Percentiles rank a stretch among this genome's conserved stretches.
Evolutionary conservation across 2,888 invertebrate genomes (phyloP).

Genomic region (Scaptomyza parva): DNA sequence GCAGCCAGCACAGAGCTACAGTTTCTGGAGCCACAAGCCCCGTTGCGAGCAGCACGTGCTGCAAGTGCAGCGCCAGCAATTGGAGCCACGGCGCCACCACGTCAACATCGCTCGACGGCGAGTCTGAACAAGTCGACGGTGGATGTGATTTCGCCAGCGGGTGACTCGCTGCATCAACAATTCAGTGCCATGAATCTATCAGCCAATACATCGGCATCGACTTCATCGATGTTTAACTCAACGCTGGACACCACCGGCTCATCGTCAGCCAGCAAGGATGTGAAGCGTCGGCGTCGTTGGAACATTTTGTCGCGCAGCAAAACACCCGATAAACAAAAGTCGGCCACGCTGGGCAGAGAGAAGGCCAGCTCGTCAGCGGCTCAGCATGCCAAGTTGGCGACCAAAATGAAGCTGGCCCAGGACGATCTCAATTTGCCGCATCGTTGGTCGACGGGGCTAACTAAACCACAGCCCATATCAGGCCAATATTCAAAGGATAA

Average conservation of each 20-base stretch:
- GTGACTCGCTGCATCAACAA: slow-evolving; percentile 73
- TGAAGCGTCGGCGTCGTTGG: slow-evolving; percentile 89
- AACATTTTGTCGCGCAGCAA: slow-evolving; percentile 88
- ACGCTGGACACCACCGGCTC: slow-evolving; percentile 80
- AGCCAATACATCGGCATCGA: slow-evolving; percentile 68
- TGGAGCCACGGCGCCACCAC: slow-evolving; percentile 74
- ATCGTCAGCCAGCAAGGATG: slow-evolving; percentile 85
- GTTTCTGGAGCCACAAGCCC: slow-evolving; percentile 75
- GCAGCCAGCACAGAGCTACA: slow-evolving; percentile 78
- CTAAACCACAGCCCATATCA: slow-evolving; percentile 89
- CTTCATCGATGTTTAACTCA: slow-evolving; percentile 84
- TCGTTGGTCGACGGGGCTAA: slow-evolving; percentile 90
- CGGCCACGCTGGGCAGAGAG: slow-evolving; percentile 89
- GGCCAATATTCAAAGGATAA: slow-evolving; percentile 92
- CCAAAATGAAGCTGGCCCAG: slow-evolving; percentile 82
- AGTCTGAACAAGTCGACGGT: slow-evolving; percentile 73
- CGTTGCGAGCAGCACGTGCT: slow-evolving; percentile 73
- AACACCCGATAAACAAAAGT: slow-evolving; percentile 87
- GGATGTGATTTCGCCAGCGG: slow-evolving; percentile 68
- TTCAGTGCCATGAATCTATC: slow-evolving; percentile 82
- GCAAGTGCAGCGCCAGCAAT: slow-evolving; percentile 80
- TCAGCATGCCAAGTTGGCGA: slow-evolving; percentile 79
- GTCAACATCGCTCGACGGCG: slow-evolving; percentile 77
- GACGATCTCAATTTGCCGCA: slow-evolving; percentile 86
- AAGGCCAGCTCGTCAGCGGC: slow-evolving; percentile 79